Evolutionary conservation across 92 coral and sea anemone genomes (phyloP).

Genomic region (Siderastrea radians): DNA sequence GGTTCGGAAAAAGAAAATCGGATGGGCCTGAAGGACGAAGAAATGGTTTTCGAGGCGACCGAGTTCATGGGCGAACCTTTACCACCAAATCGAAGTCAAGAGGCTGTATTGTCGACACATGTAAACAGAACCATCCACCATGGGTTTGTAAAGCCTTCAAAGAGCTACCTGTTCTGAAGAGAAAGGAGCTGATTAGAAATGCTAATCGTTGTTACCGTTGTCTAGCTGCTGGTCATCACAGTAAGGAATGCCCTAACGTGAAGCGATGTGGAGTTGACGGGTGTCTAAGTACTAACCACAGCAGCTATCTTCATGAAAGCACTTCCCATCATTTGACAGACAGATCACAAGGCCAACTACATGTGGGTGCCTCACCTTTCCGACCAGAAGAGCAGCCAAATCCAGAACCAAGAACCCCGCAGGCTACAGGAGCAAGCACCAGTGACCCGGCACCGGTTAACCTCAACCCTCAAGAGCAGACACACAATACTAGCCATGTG

Average conservation of each 20-base stretch:
- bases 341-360: not conserved
- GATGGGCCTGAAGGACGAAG: not conserved
- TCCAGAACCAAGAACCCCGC: not conserved
- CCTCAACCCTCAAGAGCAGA: not conserved
- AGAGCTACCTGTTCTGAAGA: conserved; percentile 33
- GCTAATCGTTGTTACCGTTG: conserved; percentile 49
- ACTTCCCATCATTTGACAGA: not conserved
- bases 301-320: conserved; percentile 57
- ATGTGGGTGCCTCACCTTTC: not conserved
- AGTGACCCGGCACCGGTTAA: not conserved
- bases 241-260: conserved; percentile 33
- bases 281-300: conserved; percentile 32
- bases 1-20: conserved; percentile 30
- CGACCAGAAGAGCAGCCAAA: not conserved
- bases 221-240: conserved; percentile 55
- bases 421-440: not conserved
- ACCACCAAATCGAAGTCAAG: conserved; percentile 31
- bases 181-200: conserved; percentile 55
- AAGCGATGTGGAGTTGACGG: conserved; percentile 49
- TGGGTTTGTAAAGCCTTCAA: conserved; percentile 57
- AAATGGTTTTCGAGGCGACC: not conserved
- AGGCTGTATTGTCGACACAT: conserved; percentile 38
- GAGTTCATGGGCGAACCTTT: conserved; percentile 24
- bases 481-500: not conserved
- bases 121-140: conserved; percentile 61